Evolutionary conservation across 1,140 invertebrate species (phyloP), one percentile per base, ranked within the genome.

Genomic region (Octopus sinensis): DNA sequence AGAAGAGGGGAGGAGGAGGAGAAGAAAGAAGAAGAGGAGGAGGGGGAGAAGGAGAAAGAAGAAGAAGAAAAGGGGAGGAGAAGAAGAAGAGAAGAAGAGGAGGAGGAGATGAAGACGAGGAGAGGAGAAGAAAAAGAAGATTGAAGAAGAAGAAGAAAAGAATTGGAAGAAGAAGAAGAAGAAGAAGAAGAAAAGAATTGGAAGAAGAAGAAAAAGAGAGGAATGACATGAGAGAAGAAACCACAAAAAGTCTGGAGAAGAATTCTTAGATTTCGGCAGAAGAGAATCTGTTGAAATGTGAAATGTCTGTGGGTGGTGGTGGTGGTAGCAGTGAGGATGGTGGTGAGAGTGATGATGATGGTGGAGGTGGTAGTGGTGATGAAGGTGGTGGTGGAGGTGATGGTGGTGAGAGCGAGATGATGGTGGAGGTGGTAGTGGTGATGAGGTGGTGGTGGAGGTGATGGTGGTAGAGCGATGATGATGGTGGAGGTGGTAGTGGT

Each of bases 101-200:
- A 12, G 30, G 30, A 13, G 68, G 12, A 71, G 5, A 12, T n/a
- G 12, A 23, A 71, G 30, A 12, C 13, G 4, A 5, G 12, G 30
- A 71, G 30, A 13, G 4, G 5, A 13, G 30, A 13, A 23, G 12
- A 71, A 5, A 23, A 71, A 71, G 68, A 5, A 71, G 68, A 71
- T n/a, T 5, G 68, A 5, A 4, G 5, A 13, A 13, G 12, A 71
- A 5, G 68, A 71, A 13, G 12, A 12, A 12, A 71, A 13, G 12
- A 71, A 71, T 5, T n/a, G 12, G 12, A 71, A 13, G 68, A 71
- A 6, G 68, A 71, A 71, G 68, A 71, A 71, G 68, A 71, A 71
- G 68, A 71, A 71, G 68, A 71, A 71, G 68, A 71, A 71, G 68
- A 71, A 71, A 23, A 71, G 68, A 12, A 71, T n/a, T n/a, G 68